phyloP scores from a whole-genome alignment of 1,140 invertebrate genomes.

The Drosophila triauraria region DNA sequence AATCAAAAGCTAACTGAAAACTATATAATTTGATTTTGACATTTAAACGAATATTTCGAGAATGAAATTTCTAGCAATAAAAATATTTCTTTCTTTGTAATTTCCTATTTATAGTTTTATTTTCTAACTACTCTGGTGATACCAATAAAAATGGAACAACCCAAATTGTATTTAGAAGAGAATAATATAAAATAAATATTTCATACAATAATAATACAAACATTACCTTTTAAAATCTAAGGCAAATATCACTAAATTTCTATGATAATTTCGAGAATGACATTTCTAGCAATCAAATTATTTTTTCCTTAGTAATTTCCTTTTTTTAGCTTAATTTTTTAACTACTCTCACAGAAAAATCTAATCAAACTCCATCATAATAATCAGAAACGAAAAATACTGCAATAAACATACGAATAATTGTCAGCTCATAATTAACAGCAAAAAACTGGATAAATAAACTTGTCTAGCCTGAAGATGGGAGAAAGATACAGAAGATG shows the following conservation, averaged over 20 bases:
- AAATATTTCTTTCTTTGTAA: too few relatives aligned
- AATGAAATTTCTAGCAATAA: too few relatives aligned
- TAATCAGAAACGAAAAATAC: slow-evolving; percentile 5
- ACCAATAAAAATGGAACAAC: too few relatives aligned
- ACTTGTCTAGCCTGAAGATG: slow-evolving; percentile 7
- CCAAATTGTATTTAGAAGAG: too few relatives aligned
- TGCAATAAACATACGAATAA: background rate
- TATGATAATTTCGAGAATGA: background rate
- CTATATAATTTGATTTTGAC: background rate
- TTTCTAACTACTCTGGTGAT: too few relatives aligned
- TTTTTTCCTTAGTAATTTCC: too few relatives aligned
- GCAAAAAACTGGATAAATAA: slow-evolving; percentile 9
- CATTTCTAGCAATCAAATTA: too few relatives aligned
- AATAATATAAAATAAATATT: too few relatives aligned
- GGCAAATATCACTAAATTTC: background rate
- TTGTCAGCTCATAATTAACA: slow-evolving; percentile 10
- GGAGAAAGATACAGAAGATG: background rate
- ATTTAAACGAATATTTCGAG: too few relatives aligned
- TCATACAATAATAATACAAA: too few relatives aligned
- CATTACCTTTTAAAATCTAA: too few relatives aligned
- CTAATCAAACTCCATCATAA: background rate
- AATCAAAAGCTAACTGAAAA: background rate
- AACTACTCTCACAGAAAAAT: background rate
- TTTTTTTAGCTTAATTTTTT: background rate
- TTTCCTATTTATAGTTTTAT: too few relatives aligned